phyloP scores from a whole-genome alignment of 2,113 vertebrate genomes.

The Bufo gargarizans region DNA sequence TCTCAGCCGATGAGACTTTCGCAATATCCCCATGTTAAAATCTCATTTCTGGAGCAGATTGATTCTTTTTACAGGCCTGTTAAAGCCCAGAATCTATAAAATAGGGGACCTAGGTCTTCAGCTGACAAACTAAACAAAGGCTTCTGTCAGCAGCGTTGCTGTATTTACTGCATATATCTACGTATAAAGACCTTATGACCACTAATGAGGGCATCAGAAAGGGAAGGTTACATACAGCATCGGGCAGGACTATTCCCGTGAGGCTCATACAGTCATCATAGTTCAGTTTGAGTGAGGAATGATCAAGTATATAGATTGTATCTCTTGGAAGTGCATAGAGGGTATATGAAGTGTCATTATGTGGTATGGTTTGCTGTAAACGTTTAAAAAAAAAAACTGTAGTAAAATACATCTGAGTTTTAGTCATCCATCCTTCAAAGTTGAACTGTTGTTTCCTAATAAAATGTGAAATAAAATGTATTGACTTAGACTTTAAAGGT shows the following conservation, averaged over 20 bases:
- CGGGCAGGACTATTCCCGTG: background rate
- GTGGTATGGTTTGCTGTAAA: background rate
- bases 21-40: background rate
- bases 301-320: background rate
- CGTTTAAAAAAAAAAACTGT: background rate
- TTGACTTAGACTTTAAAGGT: no score
- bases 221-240: background rate
- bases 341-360: background rate
- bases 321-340: background rate
- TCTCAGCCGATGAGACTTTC: background rate
- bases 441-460: no score
- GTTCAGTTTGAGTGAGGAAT: background rate
- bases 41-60: background rate
- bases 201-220: slow-evolving; percentile 26
- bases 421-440: no score
- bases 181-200: slow-evolving; percentile 20
- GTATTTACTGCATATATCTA: slow-evolving; percentile 1
- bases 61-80: background rate
- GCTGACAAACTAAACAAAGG: background rate
- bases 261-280: background rate
- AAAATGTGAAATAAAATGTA: no score
- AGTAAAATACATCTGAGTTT: background rate
- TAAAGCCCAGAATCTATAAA: background rate
- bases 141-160: slow-evolving; percentile 2
- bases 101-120: no score